A percentile compares a stretch with the other conserved stretches of the same genome.
These are phyloP conservation scores for Mellilla xanthometata DNA, from an alignment of 2,888 invertebrate genomes.

Conservation along the genomic window DNA sequence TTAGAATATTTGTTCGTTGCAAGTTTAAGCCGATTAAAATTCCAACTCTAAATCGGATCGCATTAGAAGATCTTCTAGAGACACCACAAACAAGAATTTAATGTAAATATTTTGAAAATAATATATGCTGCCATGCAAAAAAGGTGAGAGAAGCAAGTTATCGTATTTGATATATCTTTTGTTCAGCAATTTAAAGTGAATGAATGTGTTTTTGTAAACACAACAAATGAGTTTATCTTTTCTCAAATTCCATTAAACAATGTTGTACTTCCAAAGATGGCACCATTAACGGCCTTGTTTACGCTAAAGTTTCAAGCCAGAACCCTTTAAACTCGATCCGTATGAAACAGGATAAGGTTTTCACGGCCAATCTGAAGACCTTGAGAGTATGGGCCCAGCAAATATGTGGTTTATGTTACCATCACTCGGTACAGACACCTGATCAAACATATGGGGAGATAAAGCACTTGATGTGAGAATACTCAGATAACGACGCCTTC, in stretches of 20 bases:
- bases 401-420: constrained; percentile 57
- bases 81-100: constrained; percentile 2
- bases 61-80: constrained; percentile 4
- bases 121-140: too few relatives aligned
- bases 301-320: constrained; percentile 28
- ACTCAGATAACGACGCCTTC: constrained; percentile 67
- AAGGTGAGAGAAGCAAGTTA: too few relatives aligned
- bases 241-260: not conserved
- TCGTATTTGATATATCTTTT: too few relatives aligned
- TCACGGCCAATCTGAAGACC: constrained; percentile 66
- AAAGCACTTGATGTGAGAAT: constrained; percentile 78
- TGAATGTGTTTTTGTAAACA: too few relatives aligned
- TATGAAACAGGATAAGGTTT: constrained; percentile 50
- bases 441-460: constrained; percentile 78
- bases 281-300: not conserved
- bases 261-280: not conserved
- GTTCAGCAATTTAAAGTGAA: too few relatives aligned
- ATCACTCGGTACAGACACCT: constrained; percentile 60
- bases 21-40: constrained; percentile 57
- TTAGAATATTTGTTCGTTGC: constrained; percentile 37
- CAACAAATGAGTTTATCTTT: too few relatives aligned
- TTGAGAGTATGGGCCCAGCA: constrained; percentile 49
- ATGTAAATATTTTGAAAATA: too few relatives aligned
- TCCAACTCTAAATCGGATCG: constrained; percentile 26
- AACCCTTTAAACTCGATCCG: constrained; percentile 53